These are phyloP conservation scores for Carassius gibelio DNA, from an alignment of 2,113 vertebrate species.

Conservation along the genomic window DNA sequence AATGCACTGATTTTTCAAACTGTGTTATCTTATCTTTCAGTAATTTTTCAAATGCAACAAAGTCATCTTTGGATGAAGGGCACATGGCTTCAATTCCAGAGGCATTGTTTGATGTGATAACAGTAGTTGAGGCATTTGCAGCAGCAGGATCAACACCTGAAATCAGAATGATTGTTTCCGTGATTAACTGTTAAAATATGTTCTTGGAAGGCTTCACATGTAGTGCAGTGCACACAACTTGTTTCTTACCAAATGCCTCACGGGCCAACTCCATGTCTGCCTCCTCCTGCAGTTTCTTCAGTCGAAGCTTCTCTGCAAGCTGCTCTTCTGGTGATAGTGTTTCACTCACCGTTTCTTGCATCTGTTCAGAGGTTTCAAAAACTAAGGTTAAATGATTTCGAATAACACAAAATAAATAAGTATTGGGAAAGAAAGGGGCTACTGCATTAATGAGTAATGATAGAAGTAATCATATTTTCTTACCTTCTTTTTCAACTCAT, in stretches of 20 bases:
- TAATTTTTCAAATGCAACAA: constrained; percentile 83
- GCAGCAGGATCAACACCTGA: constrained; percentile 72
- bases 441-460: not conserved
- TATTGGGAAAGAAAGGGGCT: not conserved
- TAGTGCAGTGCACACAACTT: not conserved
- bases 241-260: constrained; percentile 83
- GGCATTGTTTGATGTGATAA: constrained; percentile 64
- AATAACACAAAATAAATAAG: not conserved
- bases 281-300: constrained; percentile 86
- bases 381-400: not conserved
- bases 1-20: constrained; percentile 85
- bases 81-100: constrained; percentile 88
- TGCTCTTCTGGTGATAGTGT: constrained; percentile 80
- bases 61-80: constrained; percentile 85
- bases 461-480: constrained; percentile 35
- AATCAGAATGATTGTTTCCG: not conserved
- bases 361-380: constrained; percentile 59
- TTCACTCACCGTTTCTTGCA: constrained; percentile 74
- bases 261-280: constrained; percentile 85
- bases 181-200: not conserved
- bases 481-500: constrained; percentile 82
- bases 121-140: constrained; percentile 15
- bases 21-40: constrained; percentile 87
- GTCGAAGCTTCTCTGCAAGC: constrained; percentile 81
- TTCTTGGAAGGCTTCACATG: not conserved